These are phyloP conservation scores for Ennomos quercinarius DNA, from an alignment of 2,888 invertebrate species.

Conservation along the genomic window DNA sequence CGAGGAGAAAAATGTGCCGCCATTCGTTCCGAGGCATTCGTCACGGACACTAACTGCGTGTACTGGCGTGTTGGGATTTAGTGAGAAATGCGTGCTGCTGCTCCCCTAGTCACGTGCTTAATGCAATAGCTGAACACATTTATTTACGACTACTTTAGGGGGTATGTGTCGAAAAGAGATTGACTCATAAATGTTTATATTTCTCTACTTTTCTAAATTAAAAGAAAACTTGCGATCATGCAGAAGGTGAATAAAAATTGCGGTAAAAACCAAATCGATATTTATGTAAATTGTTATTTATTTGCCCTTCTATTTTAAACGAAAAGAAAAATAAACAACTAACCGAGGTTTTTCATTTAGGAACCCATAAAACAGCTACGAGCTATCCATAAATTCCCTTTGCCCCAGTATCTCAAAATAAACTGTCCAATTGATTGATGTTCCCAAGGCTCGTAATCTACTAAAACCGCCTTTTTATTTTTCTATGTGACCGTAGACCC, in stretches of 20 bases:
- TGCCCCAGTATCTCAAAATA: constrained; percentile 16
- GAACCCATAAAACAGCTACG: background rate
- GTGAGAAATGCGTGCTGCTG: constrained; percentile 67
- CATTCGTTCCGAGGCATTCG: constrained; percentile 74
- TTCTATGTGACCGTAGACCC: constrained; percentile 41
- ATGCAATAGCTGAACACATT: constrained; percentile 66
- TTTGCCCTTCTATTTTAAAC: no score
- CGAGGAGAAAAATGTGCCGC: constrained; percentile 77
- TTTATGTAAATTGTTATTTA: no score
- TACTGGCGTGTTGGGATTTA: constrained; percentile 77
- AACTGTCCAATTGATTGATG: constrained; percentile 6
- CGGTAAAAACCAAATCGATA: no score
- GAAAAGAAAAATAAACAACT: background rate
- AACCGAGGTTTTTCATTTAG: background rate
- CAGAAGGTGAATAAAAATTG: no score
- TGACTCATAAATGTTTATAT: constrained; percentile 10
- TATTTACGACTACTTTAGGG: constrained; percentile 47
- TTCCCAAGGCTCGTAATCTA: constrained; percentile 16
- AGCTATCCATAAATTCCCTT: background rate
- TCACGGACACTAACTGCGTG: constrained; percentile 80
- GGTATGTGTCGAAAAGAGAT: constrained; percentile 11
- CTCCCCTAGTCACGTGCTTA: constrained; percentile 54
- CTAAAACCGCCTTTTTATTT: constrained; percentile 20
- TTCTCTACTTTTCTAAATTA: background rate
- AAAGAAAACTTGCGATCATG: no score